These are phyloP conservation scores for Ips typographus DNA, from an alignment of 1,140 invertebrate genomes.

Conservation along the genomic window DNA sequence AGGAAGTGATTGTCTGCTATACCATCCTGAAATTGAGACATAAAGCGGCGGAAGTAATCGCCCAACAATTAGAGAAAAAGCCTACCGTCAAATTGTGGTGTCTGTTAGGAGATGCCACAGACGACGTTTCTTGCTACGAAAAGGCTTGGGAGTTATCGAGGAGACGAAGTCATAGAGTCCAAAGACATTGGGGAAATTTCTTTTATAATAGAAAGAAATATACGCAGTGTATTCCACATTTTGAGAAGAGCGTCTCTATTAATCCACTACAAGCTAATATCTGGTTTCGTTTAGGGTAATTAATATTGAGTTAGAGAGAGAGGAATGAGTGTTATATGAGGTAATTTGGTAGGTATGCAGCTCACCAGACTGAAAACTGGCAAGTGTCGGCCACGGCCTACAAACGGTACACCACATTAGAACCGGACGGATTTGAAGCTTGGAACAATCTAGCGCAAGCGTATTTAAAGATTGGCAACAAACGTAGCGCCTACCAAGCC, in stretches of 20 bases:
- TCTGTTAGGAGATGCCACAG: conserved; percentile 74
- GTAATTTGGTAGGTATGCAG: conserved; percentile 62
- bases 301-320: not conserved
- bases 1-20: conserved; percentile 91
- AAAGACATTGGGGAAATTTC: conserved; percentile 81
- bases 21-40: conserved; percentile 78
- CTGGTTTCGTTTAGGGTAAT: conserved; percentile 77
- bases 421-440: conserved; percentile 89
- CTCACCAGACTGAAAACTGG: conserved; percentile 78
- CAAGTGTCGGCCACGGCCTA: conserved; percentile 82
- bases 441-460: conserved; percentile 98
- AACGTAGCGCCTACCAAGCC: conserved; percentile 78
- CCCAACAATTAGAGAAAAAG: conserved; percentile 75
- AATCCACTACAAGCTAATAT: conserved; percentile 82
- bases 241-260: conserved; percentile 76
- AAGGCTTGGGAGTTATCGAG: conserved; percentile 90
- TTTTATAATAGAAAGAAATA: conserved; percentile 77
- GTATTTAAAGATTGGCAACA: conserved; percentile 85
- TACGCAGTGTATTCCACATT: conserved; percentile 73
- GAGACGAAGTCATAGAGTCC: conserved; percentile 73
- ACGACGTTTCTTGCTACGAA: conserved; percentile 83
- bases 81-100: conserved; percentile 87
- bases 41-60: conserved; percentile 88
- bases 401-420: conserved; percentile 80
- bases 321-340: not conserved